Conservation (phyloP, 2,797 vertebrate genomes). For the Vipera latastei region DNA sequence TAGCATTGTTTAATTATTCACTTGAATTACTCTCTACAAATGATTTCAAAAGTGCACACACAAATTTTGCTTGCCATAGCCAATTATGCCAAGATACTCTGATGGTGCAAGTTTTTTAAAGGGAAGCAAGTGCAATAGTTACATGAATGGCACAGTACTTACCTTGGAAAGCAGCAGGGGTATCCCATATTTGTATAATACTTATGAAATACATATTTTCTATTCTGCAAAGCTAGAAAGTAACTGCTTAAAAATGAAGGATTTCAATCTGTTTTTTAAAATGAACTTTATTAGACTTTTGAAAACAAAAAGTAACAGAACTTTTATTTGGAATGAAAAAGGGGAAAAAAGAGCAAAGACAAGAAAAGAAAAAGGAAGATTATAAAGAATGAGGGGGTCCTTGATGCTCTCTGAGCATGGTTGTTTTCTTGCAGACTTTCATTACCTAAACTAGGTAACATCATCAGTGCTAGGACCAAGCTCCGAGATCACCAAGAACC, state of each 20-base stretch:
- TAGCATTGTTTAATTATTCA: not conserved
- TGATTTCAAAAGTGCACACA: not conserved
- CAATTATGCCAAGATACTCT: not conserved
- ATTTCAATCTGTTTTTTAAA: not conserved
- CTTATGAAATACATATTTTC: conserved; percentile 20
- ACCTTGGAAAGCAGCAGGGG: not conserved
- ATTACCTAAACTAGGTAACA: not conserved
- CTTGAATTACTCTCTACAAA: conserved; percentile 24
- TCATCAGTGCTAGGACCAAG: not conserved
- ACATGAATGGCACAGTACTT: not conserved
- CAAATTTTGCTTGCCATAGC: conserved; percentile 23
- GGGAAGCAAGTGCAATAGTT: conserved; percentile 8
- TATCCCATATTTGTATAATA: conserved; percentile 31
- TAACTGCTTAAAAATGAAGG: not conserved
- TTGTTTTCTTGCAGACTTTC: not conserved
- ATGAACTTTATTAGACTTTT: not conserved
- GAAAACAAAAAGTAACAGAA: not conserved
- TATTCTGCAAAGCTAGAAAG: too few species aligned
- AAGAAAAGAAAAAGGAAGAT: not conserved
- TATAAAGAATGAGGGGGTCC: not conserved
- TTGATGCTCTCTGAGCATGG: not conserved
- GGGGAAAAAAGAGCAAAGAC: not conserved
- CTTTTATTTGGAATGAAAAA: not conserved
- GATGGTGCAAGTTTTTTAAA: conserved; percentile 37
- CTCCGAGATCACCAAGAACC: not conserved